These are phyloP conservation scores for Zenarchopterus dispar DNA, from an alignment of 2,797 vertebrate genomes.

Conservation along the genomic window DNA sequence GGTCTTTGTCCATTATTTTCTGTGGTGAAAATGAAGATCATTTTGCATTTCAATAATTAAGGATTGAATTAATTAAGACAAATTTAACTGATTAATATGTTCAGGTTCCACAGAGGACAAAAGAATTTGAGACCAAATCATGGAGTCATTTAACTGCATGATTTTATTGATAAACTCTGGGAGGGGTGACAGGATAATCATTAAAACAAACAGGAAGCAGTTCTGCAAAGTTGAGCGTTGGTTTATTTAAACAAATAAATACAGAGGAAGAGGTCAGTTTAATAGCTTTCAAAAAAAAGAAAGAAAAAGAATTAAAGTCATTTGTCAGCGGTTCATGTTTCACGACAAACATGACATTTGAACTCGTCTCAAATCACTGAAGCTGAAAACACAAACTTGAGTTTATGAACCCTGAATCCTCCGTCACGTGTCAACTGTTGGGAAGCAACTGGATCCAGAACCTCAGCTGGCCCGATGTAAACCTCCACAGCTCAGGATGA, in stretches of 20 bases:
- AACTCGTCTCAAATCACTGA: slow-evolving; percentile 5
- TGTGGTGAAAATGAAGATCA: no score
- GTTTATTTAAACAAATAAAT: slow-evolving; percentile 57
- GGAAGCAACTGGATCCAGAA: background rate
- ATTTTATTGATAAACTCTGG: background rate
- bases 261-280: slow-evolving; percentile 14
- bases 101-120: no score
- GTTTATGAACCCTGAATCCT: slow-evolving; percentile 21
- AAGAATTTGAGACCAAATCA: background rate
- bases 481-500: slow-evolving; percentile 7
- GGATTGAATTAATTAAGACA: no score
- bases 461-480: slow-evolving; percentile 1
- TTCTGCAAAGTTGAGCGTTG: slow-evolving; percentile 19
- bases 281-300: slow-evolving; percentile 3
- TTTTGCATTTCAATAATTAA: no score
- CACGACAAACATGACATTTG: background rate
- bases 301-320: background rate
- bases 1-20: no score
- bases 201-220: background rate
- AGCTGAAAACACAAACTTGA: slow-evolving; percentile 8
- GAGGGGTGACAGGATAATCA: background rate
- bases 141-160: background rate
- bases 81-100: no score
- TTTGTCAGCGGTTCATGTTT: background rate
- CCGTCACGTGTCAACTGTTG: slow-evolving; percentile 14